phyloP scores from a whole-genome alignment of 2,797 vertebrate species.

The Malurus splendens region DNA sequence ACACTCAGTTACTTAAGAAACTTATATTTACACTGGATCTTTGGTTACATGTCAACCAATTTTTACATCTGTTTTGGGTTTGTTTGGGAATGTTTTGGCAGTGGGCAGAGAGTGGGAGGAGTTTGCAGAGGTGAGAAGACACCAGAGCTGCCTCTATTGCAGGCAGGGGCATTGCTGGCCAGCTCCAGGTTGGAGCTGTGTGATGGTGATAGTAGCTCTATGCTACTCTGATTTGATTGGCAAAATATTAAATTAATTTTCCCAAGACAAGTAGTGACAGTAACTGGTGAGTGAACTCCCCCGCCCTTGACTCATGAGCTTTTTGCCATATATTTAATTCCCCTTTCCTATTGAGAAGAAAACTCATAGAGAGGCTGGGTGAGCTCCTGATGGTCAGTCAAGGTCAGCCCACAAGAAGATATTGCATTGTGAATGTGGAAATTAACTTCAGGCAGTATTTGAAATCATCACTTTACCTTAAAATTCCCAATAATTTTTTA shows the following conservation, averaged over 20 bases:
- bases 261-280: not conserved
- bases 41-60: not conserved
- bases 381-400: not conserved
- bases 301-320: not conserved
- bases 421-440: not conserved
- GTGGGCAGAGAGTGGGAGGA: rapidly evolving
- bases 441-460: not conserved
- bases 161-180: not conserved
- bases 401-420: not conserved
- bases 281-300: not conserved
- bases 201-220: rapidly evolving
- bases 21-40: not conserved
- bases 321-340: not conserved
- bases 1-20: not conserved
- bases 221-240: not conserved
- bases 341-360: not conserved
- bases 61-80: not conserved
- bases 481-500: not conserved
- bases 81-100: not conserved
- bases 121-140: not conserved
- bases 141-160: not conserved
- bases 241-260: not conserved
- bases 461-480: not conserved
- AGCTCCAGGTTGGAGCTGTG: rapidly evolving
- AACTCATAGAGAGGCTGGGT: not conserved